Conservation (phyloP, 2,797 vertebrate species). For the Aphelocoma californica region DNA sequence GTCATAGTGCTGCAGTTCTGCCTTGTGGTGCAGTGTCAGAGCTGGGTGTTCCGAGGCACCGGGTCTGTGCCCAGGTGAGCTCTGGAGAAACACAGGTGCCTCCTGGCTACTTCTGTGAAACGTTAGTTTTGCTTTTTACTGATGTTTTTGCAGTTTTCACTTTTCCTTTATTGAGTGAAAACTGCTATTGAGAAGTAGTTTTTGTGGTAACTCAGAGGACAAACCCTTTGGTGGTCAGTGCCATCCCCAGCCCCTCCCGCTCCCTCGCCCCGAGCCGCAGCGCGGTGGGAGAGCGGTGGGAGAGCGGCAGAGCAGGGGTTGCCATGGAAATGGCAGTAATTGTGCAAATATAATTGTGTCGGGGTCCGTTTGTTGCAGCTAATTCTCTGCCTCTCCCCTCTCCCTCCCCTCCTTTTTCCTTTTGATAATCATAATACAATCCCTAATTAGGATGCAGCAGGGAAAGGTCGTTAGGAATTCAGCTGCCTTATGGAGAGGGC, state of each 20-base stretch:
- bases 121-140: rapidly evolving
- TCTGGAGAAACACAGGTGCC: not conserved
- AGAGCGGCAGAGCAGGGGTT: not conserved
- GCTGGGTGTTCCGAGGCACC: rapidly evolving
- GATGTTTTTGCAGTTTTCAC: not conserved
- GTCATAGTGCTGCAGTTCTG: not conserved
- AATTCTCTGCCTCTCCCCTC: conserved; percentile 18
- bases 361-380: conserved; percentile 19
- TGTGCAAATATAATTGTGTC: conserved; percentile 59
- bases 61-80: not conserved
- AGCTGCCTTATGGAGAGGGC: not conserved
- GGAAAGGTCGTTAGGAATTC: conserved; percentile 24
- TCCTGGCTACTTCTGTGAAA: not conserved
- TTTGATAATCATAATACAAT: conserved; percentile 30
- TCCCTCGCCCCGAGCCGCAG: not conserved
- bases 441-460: conserved; percentile 56
- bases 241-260: not conserved
- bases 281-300: not conserved
- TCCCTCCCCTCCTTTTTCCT: not conserved
- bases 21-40: not conserved
- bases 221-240: not conserved
- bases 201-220: not conserved
- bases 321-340: conserved; percentile 50
- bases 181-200: not conserved
- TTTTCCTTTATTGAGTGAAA: not conserved